phyloP scores from a whole-genome alignment of 2,888 invertebrate genomes.

The Craniophora ligustri region DNA sequence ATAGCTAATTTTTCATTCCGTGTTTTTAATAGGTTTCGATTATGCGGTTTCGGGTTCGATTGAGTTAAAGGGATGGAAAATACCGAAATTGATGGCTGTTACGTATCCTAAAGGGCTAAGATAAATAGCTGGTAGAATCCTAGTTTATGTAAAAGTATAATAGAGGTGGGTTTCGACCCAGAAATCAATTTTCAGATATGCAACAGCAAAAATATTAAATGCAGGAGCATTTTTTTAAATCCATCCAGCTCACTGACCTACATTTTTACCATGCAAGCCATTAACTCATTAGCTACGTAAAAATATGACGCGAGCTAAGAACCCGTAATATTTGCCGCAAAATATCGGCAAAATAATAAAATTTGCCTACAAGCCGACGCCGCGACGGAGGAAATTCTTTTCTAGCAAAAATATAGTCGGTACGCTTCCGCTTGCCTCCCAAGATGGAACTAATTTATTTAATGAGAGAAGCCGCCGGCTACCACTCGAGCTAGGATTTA shows the following conservation, averaged over 20 bases:
- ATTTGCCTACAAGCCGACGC: constrained; percentile 18
- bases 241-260: no score
- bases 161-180: no score
- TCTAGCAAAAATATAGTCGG: constrained; percentile 41
- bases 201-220: no score
- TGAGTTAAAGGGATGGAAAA: neutral
- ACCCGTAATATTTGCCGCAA: constrained; percentile 1
- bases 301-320: neutral
- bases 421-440: constrained; percentile 30
- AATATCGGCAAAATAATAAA: constrained; percentile 23
- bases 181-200: no score
- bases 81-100: constrained; percentile 1
- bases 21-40: constrained; percentile 3
- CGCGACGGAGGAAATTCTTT: constrained; percentile 32
- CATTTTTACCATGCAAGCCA: constrained; percentile 3
- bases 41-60: neutral
- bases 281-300: neutral
- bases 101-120: neutral
- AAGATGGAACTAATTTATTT: constrained; percentile 60
- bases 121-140: neutral
- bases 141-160: neutral
- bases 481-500: constrained; percentile 42
- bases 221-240: no score
- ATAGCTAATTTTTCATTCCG: constrained; percentile 12
- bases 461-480: constrained; percentile 53